These are phyloP conservation scores for Trichechus manatus DNA, from an alignment of 2,113 vertebrate species.

Conservation along the genomic window DNA sequence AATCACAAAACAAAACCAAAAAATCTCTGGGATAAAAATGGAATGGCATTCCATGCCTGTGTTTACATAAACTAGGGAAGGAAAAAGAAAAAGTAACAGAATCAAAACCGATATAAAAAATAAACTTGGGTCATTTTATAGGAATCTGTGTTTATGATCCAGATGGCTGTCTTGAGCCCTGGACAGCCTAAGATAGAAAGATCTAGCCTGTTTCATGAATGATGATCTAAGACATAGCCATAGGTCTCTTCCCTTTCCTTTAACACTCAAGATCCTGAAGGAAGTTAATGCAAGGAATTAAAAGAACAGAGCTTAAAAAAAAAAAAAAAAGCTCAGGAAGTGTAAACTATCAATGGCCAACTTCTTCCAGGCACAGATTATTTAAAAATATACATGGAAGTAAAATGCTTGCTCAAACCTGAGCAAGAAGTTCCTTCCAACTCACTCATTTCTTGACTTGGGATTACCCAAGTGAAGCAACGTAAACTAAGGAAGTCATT, in stretches of 20 bases:
- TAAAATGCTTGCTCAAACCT: background rate
- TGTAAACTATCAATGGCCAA: background rate
- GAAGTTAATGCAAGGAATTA: background rate
- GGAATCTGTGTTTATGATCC: background rate
- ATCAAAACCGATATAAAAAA: background rate
- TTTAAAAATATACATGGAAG: background rate
- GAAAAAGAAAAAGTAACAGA: background rate
- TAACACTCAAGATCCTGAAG: background rate
- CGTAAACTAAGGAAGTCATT: background rate
- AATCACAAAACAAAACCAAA: slow-evolving; percentile 12
- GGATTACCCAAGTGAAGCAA: background rate
- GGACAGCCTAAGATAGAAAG: background rate
- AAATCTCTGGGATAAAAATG: background rate
- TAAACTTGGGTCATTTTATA: background rate
- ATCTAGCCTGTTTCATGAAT: background rate
- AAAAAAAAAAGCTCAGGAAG: background rate
- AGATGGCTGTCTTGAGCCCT: background rate
- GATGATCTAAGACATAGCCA: background rate
- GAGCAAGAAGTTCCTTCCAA: background rate
- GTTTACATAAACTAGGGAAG: background rate
- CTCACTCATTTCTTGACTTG: background rate
- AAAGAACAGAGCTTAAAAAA: background rate
- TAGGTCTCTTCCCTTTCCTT: background rate
- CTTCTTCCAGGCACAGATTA: background rate
- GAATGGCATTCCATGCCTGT: background rate